Percentiles rank a stretch among this genome's conserved stretches.
Evolutionary conservation across 2,888 invertebrate species (phyloP).

Genomic region (Sycophila texana): DNA sequence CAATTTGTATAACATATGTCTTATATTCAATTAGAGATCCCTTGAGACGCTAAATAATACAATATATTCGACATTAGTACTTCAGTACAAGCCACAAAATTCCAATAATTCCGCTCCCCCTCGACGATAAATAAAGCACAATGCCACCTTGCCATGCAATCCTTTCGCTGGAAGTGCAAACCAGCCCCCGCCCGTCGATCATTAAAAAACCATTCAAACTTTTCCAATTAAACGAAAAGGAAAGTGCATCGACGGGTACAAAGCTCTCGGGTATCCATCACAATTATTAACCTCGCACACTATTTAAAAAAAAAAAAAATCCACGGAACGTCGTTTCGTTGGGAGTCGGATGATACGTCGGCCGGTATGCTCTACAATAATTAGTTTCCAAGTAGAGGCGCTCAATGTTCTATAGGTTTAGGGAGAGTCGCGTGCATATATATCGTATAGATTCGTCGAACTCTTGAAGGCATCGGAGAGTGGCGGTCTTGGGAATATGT

Average conservation of each 20-base stretch:
- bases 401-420: slow-evolving; percentile 42
- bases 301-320: neutral
- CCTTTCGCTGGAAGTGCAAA: neutral
- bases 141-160: too few species aligned
- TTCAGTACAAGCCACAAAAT: too few species aligned
- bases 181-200: neutral
- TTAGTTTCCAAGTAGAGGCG: slow-evolving; percentile 58
- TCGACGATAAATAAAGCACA: too few species aligned
- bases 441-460: slow-evolving; percentile 42
- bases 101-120: too few species aligned
- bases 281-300: neutral
- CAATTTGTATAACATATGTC: too few species aligned
- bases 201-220: too few species aligned
- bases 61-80: too few species aligned
- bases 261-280: neutral
- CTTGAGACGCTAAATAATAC: too few species aligned
- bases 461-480: neutral
- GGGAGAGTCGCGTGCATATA: neutral
- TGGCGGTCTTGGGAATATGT: too few species aligned
- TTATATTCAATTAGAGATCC: too few species aligned
- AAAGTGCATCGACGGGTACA: neutral
- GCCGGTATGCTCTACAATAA: slow-evolving; percentile 50
- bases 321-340: neutral
- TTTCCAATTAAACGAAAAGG: neutral
- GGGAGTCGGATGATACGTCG: slow-evolving; percentile 1